Conservation (phyloP, 1,140 invertebrate genomes). For the Aradophagus sp. region DNA sequence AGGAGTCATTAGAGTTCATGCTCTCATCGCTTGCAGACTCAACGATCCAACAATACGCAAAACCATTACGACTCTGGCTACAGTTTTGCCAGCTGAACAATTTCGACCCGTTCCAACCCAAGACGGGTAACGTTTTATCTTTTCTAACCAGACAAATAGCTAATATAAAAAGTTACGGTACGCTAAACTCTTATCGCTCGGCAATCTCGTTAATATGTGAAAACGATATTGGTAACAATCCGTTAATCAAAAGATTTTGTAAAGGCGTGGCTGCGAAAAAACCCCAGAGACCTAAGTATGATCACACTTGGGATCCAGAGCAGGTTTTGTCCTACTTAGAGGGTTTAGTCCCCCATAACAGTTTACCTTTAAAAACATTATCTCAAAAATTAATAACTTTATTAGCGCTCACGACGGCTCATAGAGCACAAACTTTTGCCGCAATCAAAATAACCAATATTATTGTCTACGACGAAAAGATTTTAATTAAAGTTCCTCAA, state of each 20-base stretch:
- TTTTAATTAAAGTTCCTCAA: constrained; percentile 13
- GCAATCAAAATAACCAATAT: constrained; percentile 17
- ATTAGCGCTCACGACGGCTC: constrained; percentile 10
- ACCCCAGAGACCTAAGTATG: constrained; percentile 27
- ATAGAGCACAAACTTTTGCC: constrained; percentile 12
- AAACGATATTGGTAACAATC: constrained; percentile 2
- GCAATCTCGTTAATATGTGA: constrained; percentile 13
- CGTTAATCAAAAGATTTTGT: constrained; percentile 11
- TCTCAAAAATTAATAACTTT: constrained; percentile 7
- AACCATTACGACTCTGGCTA: too few relatives aligned
- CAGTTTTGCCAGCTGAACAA: too few relatives aligned
- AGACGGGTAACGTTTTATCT: too few relatives aligned
- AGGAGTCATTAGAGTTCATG: too few relatives aligned
- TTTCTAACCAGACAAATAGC: too few relatives aligned
- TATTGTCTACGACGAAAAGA: neutral
- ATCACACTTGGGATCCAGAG: constrained; percentile 18
- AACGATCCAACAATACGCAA: too few relatives aligned
- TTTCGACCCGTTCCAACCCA: too few relatives aligned
- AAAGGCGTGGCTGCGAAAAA: constrained; percentile 9
- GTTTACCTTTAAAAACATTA: neutral
- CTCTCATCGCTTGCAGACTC: too few relatives aligned
- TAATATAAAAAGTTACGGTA: too few relatives aligned
- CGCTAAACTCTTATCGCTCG: constrained; percentile 16
- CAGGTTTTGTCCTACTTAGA: constrained; percentile 11
- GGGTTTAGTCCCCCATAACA: neutral